Conservation (phyloP, 2,888 invertebrate genomes). For the Platycnemis pennipes region DNA sequence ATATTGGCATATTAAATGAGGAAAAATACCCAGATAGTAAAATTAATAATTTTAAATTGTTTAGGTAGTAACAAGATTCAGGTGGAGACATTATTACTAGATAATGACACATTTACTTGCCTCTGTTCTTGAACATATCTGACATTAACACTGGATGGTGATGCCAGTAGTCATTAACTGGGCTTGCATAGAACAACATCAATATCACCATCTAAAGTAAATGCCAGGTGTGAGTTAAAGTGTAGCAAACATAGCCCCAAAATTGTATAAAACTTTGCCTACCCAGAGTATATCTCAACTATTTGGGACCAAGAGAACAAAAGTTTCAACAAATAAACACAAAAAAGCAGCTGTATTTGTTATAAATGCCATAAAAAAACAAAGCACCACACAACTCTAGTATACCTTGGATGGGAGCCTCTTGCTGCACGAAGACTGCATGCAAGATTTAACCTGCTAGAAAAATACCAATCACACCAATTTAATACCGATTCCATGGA, state of each 20-base stretch:
- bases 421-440: constrained; percentile 33
- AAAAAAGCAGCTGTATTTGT: background rate
- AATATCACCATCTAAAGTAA: background rate
- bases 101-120: background rate
- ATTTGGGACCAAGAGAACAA: background rate
- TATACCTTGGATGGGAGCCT: constrained; percentile 11
- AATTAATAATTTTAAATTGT: background rate
- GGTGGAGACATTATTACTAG: background rate
- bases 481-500: background rate
- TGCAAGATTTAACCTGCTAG: constrained; percentile 36
- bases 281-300: background rate
- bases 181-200: background rate
- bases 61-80: background rate
- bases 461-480: background rate
- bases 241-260: background rate
- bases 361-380: background rate
- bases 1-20: background rate
- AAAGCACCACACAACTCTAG: constrained; percentile 2
- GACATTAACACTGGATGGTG: background rate
- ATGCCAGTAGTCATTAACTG: background rate
- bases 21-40: background rate
- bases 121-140: background rate
- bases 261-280: background rate
- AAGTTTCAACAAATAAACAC: background rate
- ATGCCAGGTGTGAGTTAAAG: background rate